Evolutionary conservation across 2,888 invertebrate species (phyloP).

Genomic region (Shargacucullia verbasci): DNA sequence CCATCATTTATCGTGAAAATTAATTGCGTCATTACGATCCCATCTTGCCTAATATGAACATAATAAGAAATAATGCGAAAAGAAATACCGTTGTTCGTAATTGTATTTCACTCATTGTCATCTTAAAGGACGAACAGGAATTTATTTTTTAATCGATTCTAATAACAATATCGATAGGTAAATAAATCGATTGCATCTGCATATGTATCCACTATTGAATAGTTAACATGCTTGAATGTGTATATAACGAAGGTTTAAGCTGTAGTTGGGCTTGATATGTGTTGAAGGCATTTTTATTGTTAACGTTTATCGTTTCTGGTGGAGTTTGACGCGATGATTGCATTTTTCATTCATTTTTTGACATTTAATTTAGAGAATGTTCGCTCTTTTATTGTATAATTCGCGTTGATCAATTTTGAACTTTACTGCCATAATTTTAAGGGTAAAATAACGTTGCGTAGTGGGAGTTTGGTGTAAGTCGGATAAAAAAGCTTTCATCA

Average conservation of each 20-base stretch:
- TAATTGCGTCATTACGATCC: slow-evolving; percentile 39
- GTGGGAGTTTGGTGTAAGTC: slow-evolving; percentile 5
- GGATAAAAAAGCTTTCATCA: slow-evolving; percentile 39
- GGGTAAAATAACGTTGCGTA: background rate
- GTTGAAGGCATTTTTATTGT: slow-evolving; percentile 48
- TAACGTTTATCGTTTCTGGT: slow-evolving; percentile 35
- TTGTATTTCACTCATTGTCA: slow-evolving; percentile 32
- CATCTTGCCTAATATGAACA: slow-evolving; percentile 31
- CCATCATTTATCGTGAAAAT: slow-evolving; percentile 29
- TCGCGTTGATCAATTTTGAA: slow-evolving; percentile 11
- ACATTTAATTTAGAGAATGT: slow-evolving; percentile 47
- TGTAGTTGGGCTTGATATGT: slow-evolving; percentile 11
- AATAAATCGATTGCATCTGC: slow-evolving; percentile 37
- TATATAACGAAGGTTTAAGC: slow-evolving; percentile 5
- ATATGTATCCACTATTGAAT: slow-evolving; percentile 29
- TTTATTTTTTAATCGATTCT: slow-evolving; percentile 25
- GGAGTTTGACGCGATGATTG: slow-evolving; percentile 43
- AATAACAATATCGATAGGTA: slow-evolving; percentile 11
- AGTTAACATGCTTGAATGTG: slow-evolving; percentile 3
- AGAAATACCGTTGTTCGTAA: slow-evolving; percentile 22
- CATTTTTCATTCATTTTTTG: slow-evolving; percentile 46
- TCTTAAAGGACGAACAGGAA: slow-evolving; percentile 8
- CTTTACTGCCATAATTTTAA: slow-evolving; percentile 8
- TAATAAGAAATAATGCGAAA: slow-evolving; percentile 33
- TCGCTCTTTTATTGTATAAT: slow-evolving; percentile 30